Conservation (phyloP, 2,888 invertebrate species). For the Serripes groenlandicus region DNA sequence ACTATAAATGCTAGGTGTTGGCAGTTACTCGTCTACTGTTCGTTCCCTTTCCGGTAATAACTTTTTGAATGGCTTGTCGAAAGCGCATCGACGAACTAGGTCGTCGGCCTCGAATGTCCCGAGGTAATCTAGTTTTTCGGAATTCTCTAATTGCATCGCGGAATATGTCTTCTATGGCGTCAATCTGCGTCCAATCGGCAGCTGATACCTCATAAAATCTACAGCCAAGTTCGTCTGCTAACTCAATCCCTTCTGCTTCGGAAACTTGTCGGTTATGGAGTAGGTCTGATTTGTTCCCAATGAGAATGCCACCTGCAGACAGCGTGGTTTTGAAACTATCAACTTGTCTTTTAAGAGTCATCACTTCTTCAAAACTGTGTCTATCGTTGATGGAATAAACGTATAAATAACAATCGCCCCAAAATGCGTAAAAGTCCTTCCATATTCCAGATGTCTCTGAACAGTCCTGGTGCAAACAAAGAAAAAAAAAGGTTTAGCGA, state of each 20-base stretch:
- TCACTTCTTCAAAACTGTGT: slow-evolving; percentile 79
- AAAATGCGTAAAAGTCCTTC: slow-evolving; percentile 82
- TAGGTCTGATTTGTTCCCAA: slow-evolving; percentile 83
- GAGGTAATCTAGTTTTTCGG: slow-evolving; percentile 68
- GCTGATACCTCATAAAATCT: slow-evolving; percentile 84
- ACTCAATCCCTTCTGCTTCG: slow-evolving; percentile 77
- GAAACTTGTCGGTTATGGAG: slow-evolving; percentile 81
- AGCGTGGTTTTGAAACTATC: slow-evolving; percentile 73
- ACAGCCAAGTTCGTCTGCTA: slow-evolving; percentile 83
- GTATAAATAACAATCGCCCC: slow-evolving; percentile 84
- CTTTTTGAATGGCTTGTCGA: slow-evolving; percentile 81
- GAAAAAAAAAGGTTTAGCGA: background rate
- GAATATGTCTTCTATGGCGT: slow-evolving; percentile 81
- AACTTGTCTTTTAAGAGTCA: slow-evolving; percentile 77
- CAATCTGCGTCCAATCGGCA: slow-evolving; percentile 82
- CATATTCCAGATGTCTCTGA: slow-evolving; percentile 47
- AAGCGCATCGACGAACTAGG: slow-evolving; percentile 81
- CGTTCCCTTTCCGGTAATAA: slow-evolving; percentile 77
- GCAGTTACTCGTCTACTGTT: slow-evolving; percentile 36
- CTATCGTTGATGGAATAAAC: slow-evolving; percentile 84
- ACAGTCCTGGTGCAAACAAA: background rate
- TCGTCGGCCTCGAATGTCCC: slow-evolving; percentile 78
- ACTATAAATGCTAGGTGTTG: slow-evolving; percentile 8
- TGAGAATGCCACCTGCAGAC: slow-evolving; percentile 77
- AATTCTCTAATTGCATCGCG: slow-evolving; percentile 82